Conservation (phyloP, 1,140 invertebrate genomes). For the Bombus pascuorum region DNA sequence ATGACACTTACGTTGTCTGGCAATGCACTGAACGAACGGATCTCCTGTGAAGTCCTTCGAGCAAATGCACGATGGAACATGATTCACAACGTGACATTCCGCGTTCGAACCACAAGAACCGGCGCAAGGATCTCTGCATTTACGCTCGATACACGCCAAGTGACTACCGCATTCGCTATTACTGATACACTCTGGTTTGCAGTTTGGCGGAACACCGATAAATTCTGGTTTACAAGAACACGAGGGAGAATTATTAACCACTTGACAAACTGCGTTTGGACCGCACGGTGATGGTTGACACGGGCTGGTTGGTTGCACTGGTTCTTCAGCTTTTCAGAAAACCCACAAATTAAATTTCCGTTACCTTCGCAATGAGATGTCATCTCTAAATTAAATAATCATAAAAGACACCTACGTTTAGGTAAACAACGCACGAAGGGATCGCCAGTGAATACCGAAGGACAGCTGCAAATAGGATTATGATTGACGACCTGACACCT, state of each 20-base stretch:
- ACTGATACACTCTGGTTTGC: slow-evolving; percentile 86
- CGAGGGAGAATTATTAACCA: slow-evolving; percentile 84
- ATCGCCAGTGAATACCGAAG: slow-evolving; percentile 86
- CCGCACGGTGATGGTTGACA: slow-evolving; percentile 89
- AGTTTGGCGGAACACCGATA: slow-evolving; percentile 85
- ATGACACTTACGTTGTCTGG: slow-evolving; percentile 83
- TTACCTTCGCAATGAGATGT: not conserved
- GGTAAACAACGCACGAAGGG: slow-evolving; percentile 83
- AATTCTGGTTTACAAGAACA: slow-evolving; percentile 86
- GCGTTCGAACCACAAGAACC: slow-evolving; percentile 88
- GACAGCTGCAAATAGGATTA: slow-evolving; percentile 90
- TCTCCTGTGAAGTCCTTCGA: slow-evolving; percentile 85
- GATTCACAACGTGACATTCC: slow-evolving; percentile 87
- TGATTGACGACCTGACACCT: slow-evolving; percentile 89
- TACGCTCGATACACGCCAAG: slow-evolving; percentile 87
- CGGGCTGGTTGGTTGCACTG: slow-evolving; percentile 80
- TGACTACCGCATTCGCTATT: slow-evolving; percentile 87
- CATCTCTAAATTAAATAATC: not conserved
- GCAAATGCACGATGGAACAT: slow-evolving; percentile 88
- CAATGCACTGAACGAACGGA: slow-evolving; percentile 86
- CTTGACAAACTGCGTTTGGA: slow-evolving; percentile 86
- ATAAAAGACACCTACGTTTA: slow-evolving; percentile 74
- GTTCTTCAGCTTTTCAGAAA: slow-evolving; percentile 66
- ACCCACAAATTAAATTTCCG: slow-evolving; percentile 12
- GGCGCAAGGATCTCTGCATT: slow-evolving; percentile 87